These are phyloP conservation scores for Heterodera carotae DNA, from an alignment of 1,140 invertebrate genomes.

Conservation along the genomic window DNA sequence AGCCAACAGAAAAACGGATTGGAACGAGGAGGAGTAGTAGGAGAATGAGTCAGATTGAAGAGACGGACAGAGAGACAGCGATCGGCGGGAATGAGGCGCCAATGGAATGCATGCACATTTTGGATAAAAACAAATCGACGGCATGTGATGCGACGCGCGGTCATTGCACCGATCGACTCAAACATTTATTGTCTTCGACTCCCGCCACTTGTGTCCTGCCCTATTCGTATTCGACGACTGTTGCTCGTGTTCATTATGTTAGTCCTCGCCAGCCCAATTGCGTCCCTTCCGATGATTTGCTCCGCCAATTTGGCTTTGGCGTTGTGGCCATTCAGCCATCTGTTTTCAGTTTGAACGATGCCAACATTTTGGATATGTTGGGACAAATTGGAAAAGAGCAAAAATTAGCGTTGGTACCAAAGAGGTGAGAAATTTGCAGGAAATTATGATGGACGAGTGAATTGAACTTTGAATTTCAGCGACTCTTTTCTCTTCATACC, in stretches of 20 bases:
- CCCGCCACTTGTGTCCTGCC: no score
- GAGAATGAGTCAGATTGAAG: no score
- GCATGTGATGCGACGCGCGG: no score
- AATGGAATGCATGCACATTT: no score
- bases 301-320: not conserved
- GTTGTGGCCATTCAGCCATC: not conserved
- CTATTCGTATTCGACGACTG: no score
- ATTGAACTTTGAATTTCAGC: not conserved
- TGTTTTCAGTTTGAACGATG: not conserved
- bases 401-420: not conserved
- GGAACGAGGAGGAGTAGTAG: no score
- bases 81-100: no score
- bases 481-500: not conserved
- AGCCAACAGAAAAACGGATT: not conserved
- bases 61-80: no score
- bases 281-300: not conserved
- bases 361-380: not conserved
- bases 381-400: not conserved
- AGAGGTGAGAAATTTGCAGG: not conserved
- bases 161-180: not conserved
- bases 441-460: no score
- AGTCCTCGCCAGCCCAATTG: not conserved
- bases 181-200: not conserved
- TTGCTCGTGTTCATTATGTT: no score
- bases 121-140: no score